Base-by-base conservation (phyloP, 2,797 vertebrate species). In the Halcyon leucocephala region DNA sequence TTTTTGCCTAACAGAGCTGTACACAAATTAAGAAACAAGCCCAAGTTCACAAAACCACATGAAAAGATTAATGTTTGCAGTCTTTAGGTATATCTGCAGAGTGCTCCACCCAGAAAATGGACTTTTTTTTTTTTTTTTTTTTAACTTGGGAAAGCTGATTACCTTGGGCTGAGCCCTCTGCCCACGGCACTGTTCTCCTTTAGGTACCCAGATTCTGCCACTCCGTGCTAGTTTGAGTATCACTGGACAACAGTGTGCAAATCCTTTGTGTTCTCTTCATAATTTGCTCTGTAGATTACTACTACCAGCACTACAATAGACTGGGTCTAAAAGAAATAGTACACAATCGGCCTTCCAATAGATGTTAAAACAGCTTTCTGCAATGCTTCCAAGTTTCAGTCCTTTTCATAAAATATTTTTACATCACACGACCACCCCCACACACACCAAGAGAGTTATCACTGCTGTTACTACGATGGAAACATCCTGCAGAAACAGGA, bases 1-100 rank as follows among this genome's bases (percentile, higher is more conserved):
- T 12, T 87, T 91, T 88, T 74, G 78, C 84, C 79, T 74, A 85
- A 71, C 60, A 85, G 66, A 80, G 72, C 25, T 31, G 37, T 74
- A 96, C 41, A 78, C 89, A 92, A 85, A 93, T 71, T 29, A 82
- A 90, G 85, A 93, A 95, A 93, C 54, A 90, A 95, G 89, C 87
- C 33, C n/a, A 71, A 57, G 72, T 93, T 93, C 85, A 88, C 65
- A 78, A 90, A 96, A 83, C 82, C 91, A 93, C 82, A 83, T 81
- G 20, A 91, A 88, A 72, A 78, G 76, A 86, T 70, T 51, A 37
- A 71, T 61, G 67, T 80, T 69, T 71, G 69, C 61, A 88, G 79
- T 93, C 69, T 83, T 64, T 42, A 52, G 74, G 57, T 52, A 52
- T 74, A 88, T 21, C 60, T 82, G 48, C 48, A 52, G 6, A 10